Conservation (phyloP, 2,888 invertebrate species). For the Smittia sp. region DNA sequence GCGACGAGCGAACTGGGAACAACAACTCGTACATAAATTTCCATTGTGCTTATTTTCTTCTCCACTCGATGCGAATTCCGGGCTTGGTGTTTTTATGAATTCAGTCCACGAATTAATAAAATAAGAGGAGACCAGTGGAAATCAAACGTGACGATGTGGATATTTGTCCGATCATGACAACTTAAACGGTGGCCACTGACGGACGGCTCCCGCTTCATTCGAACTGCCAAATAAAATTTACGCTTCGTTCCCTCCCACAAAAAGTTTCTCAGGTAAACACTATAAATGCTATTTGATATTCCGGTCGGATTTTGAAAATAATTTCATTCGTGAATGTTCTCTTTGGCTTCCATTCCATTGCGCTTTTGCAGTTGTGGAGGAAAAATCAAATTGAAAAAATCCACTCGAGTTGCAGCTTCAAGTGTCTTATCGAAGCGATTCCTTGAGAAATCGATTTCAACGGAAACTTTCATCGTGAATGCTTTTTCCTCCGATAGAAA, state of each 20-base stretch:
- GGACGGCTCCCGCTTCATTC: background rate
- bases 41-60: conserved; percentile 10
- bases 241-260: background rate
- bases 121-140: background rate
- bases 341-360: background rate
- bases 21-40: conserved; percentile 13
- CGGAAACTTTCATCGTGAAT: background rate
- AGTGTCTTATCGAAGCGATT: background rate
- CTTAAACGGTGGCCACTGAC: too few species aligned
- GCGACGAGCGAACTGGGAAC: background rate
- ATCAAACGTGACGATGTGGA: background rate
- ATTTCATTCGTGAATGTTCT: background rate
- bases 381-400: background rate
- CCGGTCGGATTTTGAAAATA: background rate
- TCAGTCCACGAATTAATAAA: conserved; percentile 1
- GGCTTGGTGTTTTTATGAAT: conserved; percentile 11
- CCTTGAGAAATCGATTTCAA: conserved; percentile 12
- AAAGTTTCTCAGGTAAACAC: conserved; percentile 5
- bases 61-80: background rate
- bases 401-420: background rate
- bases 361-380: background rate
- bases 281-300: background rate
- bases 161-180: background rate
- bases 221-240: conserved; percentile 1
- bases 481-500: too few species aligned